Evolutionary conservation across 2,797 vertebrate genomes (phyloP).

Genomic region (Cryptoblepharus egeriae): DNA sequence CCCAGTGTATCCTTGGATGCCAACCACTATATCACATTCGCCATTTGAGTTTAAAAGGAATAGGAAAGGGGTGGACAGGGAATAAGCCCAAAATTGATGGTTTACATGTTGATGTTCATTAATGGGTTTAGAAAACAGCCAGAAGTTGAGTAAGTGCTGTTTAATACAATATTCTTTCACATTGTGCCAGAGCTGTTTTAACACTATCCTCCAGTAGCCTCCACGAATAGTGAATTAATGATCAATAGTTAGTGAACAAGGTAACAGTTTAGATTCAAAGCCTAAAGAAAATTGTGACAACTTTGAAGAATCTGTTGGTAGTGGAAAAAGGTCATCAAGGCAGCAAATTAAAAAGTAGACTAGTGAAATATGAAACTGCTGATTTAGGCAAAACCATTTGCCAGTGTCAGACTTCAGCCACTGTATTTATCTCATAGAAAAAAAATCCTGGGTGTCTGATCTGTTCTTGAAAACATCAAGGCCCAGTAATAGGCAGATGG

Average conservation of each 20-base stretch:
- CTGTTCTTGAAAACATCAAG: not conserved
- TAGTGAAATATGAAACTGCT: not conserved
- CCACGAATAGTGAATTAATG: no score
- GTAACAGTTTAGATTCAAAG: not conserved
- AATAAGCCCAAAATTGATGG: not conserved
- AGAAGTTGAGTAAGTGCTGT: no score
- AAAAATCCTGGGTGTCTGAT: not conserved
- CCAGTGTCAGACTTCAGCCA: not conserved
- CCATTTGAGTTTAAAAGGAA: not conserved
- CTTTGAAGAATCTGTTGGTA: not conserved
- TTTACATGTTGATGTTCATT: not conserved
- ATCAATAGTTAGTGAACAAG: not conserved
- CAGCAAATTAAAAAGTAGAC: not conserved
- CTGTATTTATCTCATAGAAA: not conserved
- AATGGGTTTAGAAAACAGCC: no score
- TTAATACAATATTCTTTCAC: no score
- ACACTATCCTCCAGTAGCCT: not conserved
- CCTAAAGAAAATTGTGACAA: not conserved
- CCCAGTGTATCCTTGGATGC: not conserved
- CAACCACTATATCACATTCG: not conserved
- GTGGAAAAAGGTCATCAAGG: no score
- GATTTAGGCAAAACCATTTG: not conserved
- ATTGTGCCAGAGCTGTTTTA: not conserved
- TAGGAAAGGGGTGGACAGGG: not conserved
- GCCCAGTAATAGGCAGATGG: not conserved